A percentile compares a stretch with the other conserved stretches of the same genome.
phyloP scores from a whole-genome alignment of 2,888 invertebrate genomes.

The Melieria picta region DNA sequence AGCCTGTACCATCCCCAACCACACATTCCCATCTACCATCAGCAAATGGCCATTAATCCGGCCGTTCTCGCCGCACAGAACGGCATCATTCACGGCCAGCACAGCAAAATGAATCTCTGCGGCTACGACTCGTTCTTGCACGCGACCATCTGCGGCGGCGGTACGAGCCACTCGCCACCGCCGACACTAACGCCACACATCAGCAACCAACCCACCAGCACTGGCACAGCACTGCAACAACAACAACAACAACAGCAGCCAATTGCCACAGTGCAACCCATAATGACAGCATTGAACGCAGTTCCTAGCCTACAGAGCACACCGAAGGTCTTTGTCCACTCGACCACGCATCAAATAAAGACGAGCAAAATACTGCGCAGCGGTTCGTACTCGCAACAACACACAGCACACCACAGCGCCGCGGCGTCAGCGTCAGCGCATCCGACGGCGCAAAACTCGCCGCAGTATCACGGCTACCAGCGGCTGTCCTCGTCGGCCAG shows the following conservation, averaged over 20 bases:
- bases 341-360: constrained; percentile 47
- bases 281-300: constrained; percentile 49
- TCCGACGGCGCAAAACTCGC: constrained; percentile 48
- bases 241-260: constrained; percentile 43
- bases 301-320: constrained; percentile 36
- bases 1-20: constrained; percentile 54
- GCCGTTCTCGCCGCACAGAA: constrained; percentile 67
- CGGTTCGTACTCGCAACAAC: constrained; percentile 43
- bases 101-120: constrained; percentile 66
- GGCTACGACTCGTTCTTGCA: constrained; percentile 73
- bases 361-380: constrained; percentile 48
- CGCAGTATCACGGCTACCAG: constrained; percentile 57
- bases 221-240: not conserved
- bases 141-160: constrained; percentile 70
- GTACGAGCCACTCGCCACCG: constrained; percentile 45
- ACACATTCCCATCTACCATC: constrained; percentile 71
- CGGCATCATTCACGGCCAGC: constrained; percentile 52
- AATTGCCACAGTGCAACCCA: constrained; percentile 62
- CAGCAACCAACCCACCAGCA: constrained; percentile 9
- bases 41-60: constrained; percentile 72
- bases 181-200: constrained; percentile 3
- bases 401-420: constrained; percentile 43
- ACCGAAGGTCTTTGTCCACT: constrained; percentile 43
- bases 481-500: constrained; percentile 44
- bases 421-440: constrained; percentile 14